Evolutionary conservation across 2,797 vertebrate species (phyloP).

Genomic region (Coregonus suidteri): DNA sequence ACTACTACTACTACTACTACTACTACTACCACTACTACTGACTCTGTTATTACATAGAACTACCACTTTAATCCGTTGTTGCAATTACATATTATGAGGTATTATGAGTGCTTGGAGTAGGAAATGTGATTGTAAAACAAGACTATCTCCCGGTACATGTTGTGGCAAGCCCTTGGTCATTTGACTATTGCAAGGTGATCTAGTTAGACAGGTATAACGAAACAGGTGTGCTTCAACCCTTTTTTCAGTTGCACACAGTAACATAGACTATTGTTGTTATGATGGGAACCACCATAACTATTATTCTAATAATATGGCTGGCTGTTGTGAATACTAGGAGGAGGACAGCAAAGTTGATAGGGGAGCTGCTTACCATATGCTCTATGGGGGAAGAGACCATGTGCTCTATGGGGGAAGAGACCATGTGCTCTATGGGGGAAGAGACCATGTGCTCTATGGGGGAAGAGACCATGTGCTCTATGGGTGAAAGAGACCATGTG

Average conservation of each 20-base stretch:
- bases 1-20: no score
- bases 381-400: no score
- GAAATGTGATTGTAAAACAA: background rate
- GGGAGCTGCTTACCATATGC: background rate
- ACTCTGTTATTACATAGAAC: no score
- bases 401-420: no score
- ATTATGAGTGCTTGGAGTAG: background rate
- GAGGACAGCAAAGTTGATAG: background rate
- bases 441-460: no score
- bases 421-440: no score
- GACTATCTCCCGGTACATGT: background rate
- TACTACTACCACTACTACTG: no score
- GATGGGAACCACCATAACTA: background rate
- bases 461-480: no score
- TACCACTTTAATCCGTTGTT: background rate
- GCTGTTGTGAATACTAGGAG: background rate
- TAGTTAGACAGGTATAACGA: slow-evolving; percentile 3
- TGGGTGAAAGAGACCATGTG: no score
- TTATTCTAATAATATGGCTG: background rate
- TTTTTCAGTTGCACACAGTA: background rate
- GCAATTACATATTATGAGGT: background rate
- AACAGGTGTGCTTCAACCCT: background rate
- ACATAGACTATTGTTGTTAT: no score
- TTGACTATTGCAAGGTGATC: background rate
- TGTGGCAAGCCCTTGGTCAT: background rate